phyloP scores from a whole-genome alignment of 1,140 invertebrate genomes.

The Penaeus japonicus region DNA sequence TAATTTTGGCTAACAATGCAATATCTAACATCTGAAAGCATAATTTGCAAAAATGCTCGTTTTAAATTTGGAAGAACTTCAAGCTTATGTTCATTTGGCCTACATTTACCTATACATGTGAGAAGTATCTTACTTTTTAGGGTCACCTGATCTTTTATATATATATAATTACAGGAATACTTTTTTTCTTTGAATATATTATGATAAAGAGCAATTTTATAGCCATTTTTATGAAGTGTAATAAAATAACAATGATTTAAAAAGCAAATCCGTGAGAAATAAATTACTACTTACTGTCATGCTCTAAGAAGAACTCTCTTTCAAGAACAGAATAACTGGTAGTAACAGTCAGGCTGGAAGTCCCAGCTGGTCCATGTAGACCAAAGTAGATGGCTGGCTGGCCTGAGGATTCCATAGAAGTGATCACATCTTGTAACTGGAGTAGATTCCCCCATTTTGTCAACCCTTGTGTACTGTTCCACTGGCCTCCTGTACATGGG shows the following conservation, averaged over 20 bases:
- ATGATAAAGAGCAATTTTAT: too few relatives aligned
- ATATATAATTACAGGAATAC: too few relatives aligned
- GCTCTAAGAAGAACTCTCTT: constrained; percentile 16
- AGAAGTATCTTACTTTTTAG: too few relatives aligned
- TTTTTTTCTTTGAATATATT: too few relatives aligned
- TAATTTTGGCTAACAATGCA: constrained; percentile 4
- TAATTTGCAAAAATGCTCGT: background rate
- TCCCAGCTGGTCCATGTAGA: background rate
- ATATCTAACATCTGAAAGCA: background rate
- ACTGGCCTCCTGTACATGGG: background rate
- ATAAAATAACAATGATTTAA: background rate
- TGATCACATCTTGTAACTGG: background rate
- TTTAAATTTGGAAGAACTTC: too few relatives aligned
- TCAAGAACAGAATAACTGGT: constrained; percentile 22
- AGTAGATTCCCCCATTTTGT: background rate
- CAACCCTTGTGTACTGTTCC: background rate
- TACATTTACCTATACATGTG: too few relatives aligned
- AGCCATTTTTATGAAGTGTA: background rate
- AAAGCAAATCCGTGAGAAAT: background rate
- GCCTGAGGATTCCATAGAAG: background rate
- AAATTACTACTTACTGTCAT: constrained; percentile 27
- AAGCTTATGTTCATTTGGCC: too few relatives aligned
- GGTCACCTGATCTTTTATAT: too few relatives aligned
- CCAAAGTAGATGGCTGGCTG: background rate
- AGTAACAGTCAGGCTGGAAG: background rate